phyloP scores from a whole-genome alignment of 2,113 vertebrate genomes.

The Cyprinodon brontotheroides region DNA sequence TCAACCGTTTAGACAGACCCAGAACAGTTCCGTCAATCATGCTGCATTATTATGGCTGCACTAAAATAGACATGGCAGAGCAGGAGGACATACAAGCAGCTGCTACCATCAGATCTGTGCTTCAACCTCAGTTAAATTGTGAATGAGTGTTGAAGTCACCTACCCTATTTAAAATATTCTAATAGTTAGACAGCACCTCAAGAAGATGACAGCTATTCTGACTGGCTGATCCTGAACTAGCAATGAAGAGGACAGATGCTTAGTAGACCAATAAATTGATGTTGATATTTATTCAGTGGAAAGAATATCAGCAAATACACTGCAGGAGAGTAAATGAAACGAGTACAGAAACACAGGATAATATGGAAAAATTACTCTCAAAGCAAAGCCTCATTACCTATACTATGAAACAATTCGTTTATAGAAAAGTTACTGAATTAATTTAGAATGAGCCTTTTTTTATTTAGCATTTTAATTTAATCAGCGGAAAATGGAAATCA shows the following conservation, averaged over 20 bases:
- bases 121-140: background rate
- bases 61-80: too few relatives aligned
- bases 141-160: background rate
- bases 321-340: background rate
- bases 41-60: too few relatives aligned
- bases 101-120: too few relatives aligned
- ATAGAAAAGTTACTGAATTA: background rate
- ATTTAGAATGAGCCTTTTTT: background rate
- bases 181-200: background rate
- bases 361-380: conserved; percentile 3
- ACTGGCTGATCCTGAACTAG: background rate
- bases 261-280: background rate
- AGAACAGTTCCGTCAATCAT: too few relatives aligned
- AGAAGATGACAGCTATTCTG: background rate
- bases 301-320: background rate
- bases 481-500: background rate
- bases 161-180: background rate
- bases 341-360: background rate
- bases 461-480: background rate
- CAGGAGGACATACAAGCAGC: too few relatives aligned
- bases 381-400: background rate
- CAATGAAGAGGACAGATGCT: background rate
- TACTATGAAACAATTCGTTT: background rate
- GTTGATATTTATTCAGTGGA: background rate
- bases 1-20: too few relatives aligned